These are phyloP conservation scores for Varecia variegata DNA, from an alignment of 2,797 vertebrate species.

Conservation along the genomic window DNA sequence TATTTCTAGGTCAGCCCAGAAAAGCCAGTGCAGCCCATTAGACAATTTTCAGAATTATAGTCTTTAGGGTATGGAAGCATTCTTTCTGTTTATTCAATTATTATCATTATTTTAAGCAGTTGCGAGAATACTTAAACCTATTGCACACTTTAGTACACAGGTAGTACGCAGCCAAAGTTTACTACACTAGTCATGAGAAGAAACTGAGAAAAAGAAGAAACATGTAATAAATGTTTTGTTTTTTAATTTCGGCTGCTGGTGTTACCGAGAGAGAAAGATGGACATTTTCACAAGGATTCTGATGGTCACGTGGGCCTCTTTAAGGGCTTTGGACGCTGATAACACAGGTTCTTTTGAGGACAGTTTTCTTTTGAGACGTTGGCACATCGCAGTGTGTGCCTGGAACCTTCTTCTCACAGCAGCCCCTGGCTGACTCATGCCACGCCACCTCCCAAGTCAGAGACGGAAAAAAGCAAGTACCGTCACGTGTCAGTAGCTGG, in stretches of 20 bases:
- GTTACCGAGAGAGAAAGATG: not conserved
- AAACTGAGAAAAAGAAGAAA: not conserved
- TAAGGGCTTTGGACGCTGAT: not conserved
- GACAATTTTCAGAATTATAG: not conserved
- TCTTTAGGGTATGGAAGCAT: not conserved
- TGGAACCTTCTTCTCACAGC: not conserved
- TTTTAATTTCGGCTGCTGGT: not conserved
- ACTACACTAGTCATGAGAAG: not conserved
- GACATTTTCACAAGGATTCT: not conserved
- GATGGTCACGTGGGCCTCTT: fast-evolving
- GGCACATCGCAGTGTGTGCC: not conserved
- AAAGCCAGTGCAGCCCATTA: not conserved
- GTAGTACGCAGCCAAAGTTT: not conserved
- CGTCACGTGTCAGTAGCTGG: fast-evolving
- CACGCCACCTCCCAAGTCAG: not conserved
- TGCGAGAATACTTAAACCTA: not conserved
- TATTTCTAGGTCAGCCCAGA: not conserved
- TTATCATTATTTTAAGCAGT: not conserved
- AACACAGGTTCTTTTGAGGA: not conserved
- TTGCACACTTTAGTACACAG: not conserved
- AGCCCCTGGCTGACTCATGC: not conserved
- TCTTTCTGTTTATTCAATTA: not conserved
- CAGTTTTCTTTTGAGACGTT: not conserved
- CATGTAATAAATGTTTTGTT: not conserved
- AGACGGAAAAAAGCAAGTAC: not conserved